Percentiles rank a stretch among this genome's conserved stretches.
phyloP scores from a whole-genome alignment of 2,797 vertebrate genomes.

The Pseudotriccus pelzelni region DNA sequence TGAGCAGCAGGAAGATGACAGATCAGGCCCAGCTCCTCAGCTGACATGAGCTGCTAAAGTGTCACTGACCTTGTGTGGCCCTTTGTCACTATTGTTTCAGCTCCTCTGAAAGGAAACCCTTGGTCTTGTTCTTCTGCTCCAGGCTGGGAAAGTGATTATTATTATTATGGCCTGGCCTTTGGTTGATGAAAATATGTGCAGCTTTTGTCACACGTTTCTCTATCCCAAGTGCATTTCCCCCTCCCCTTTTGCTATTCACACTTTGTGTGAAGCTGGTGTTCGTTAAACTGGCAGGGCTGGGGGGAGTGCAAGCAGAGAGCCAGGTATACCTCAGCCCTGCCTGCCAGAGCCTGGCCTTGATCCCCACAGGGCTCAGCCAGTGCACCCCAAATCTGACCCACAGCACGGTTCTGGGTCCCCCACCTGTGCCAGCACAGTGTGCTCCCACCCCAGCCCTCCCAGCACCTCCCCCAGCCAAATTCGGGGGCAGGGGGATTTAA shows the following conservation, averaged over 20 bases:
- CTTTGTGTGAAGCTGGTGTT: neutral
- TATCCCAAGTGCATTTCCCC: fast-evolving
- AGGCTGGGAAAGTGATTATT: constrained; percentile 24
- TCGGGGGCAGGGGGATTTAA: neutral
- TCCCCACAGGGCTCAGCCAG: neutral
- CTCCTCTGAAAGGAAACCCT: constrained; percentile 29
- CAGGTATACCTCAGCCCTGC: neutral
- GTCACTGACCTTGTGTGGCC: constrained; percentile 42
- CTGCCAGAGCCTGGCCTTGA: neutral
- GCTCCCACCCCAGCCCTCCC: neutral
- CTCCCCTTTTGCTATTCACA: neutral
- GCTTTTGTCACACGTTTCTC: neutral
- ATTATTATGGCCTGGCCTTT: constrained; percentile 10
- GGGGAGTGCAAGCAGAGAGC: neutral
- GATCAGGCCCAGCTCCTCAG: constrained; percentile 9
- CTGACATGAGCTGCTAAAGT: constrained; percentile 12
- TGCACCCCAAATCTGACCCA: neutral
- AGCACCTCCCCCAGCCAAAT: neutral
- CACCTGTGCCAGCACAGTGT: fast-evolving
- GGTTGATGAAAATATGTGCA: constrained; percentile 21
- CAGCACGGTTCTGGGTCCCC: fast-evolving
- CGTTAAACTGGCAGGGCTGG: neutral
- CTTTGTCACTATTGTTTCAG: constrained; percentile 41
- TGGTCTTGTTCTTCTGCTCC: neutral
- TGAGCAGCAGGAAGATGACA: constrained; percentile 18